These are phyloP conservation scores for Trichogramma dendrolimi DNA, from an alignment of 2,888 invertebrate genomes.

Conservation along the genomic window DNA sequence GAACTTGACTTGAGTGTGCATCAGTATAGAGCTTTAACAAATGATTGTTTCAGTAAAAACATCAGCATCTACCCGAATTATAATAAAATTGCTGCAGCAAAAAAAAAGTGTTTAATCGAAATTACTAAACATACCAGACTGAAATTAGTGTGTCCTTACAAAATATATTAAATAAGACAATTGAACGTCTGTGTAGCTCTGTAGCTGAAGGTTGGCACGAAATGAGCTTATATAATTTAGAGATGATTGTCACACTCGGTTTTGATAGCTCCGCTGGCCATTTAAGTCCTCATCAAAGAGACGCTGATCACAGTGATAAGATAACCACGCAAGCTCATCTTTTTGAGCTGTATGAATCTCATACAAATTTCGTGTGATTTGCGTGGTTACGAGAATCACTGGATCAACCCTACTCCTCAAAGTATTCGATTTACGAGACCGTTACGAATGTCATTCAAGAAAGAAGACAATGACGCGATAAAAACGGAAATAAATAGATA, in stretches of 20 bases:
- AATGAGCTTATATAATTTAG: background rate
- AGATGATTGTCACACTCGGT: constrained; percentile 2
- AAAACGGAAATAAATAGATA: constrained; percentile 4
- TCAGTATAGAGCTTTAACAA: constrained; percentile 4
- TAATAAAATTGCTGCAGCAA: background rate
- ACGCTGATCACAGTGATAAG: background rate
- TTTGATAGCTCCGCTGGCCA: constrained; percentile 14
- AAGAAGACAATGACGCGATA: constrained; percentile 4
- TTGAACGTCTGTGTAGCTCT: constrained; percentile 8
- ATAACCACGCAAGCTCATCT: background rate
- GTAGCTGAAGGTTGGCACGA: constrained; percentile 3
- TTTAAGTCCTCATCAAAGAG: constrained; percentile 8
- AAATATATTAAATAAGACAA: constrained; percentile 10
- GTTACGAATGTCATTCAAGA: constrained; percentile 2
- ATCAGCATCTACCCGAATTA: constrained; percentile 7
- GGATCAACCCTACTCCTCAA: constrained; percentile 12
- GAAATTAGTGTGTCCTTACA: constrained; percentile 1
- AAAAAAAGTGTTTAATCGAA: background rate
- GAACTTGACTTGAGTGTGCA: constrained; percentile 2
- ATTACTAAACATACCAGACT: background rate
- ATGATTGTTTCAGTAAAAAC: background rate
- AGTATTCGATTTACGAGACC: constrained; percentile 6
- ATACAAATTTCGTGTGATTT: background rate
- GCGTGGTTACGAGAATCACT: background rate
- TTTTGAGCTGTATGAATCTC: constrained; percentile 2